Evolutionary conservation across 1,140 invertebrate species (phyloP).

Genomic region (Cydia fagiglandana): DNA sequence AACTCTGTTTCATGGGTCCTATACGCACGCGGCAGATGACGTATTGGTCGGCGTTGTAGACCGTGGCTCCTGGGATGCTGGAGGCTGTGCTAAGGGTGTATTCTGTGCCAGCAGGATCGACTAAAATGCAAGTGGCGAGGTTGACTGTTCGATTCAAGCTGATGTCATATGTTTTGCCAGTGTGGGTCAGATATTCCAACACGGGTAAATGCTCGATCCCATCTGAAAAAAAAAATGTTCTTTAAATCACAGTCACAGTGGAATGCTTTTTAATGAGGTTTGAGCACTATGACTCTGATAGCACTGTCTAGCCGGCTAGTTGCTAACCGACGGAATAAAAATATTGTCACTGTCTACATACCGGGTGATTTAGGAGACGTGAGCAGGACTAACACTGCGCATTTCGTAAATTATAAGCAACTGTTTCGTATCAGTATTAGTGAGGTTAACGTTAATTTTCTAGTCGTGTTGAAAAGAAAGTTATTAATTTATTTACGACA

Average conservation of each 20-base stretch:
- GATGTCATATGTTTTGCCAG: slow-evolving; percentile 14
- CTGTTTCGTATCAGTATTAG: too few relatives aligned
- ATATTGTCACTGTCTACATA: too few relatives aligned
- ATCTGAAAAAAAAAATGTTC: background rate
- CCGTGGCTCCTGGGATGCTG: slow-evolving; percentile 1
- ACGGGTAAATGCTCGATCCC: background rate
- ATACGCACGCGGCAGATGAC: slow-evolving; percentile 22
- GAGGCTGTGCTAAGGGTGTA: background rate
- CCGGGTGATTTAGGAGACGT: too few relatives aligned
- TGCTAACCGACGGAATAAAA: too few relatives aligned
- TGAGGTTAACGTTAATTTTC: too few relatives aligned
- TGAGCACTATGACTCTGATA: too few relatives aligned
- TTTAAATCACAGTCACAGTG: background rate
- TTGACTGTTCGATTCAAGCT: slow-evolving; percentile 21
- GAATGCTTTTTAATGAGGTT: background rate
- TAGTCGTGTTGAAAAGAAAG: too few relatives aligned
- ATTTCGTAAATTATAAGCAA: too few relatives aligned
- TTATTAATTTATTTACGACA: too few relatives aligned
- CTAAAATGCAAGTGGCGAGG: slow-evolving; percentile 15
- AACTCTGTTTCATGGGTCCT: slow-evolving; percentile 22
- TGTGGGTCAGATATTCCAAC: slow-evolving; percentile 23
- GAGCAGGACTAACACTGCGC: too few relatives aligned
- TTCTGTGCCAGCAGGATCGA: background rate
- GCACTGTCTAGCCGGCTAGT: too few relatives aligned
- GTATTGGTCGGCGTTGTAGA: background rate